Evolutionary conservation across 1,140 invertebrate species (phyloP).

Genomic region (Diabrotica undecimpunctata): DNA sequence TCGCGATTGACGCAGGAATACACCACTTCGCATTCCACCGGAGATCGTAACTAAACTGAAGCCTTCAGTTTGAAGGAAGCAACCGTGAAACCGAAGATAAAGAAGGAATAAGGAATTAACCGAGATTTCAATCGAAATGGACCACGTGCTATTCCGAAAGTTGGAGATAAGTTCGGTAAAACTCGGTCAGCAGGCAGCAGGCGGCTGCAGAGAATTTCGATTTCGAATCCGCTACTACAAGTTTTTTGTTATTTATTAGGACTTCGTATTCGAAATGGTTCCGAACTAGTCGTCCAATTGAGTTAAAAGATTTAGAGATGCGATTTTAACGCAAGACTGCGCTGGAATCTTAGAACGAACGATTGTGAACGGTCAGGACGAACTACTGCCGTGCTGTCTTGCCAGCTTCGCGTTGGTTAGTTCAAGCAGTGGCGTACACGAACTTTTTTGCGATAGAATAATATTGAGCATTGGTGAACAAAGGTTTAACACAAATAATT

Average conservation of each 20-base stretch:
- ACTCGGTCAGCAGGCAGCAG: conserved; percentile 12
- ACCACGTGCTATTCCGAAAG: conserved; percentile 16
- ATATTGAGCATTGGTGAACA: too few species aligned
- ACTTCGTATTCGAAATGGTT: too few species aligned
- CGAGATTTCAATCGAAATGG: conserved; percentile 6
- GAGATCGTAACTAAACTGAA: not conserved
- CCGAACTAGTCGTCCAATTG: too few species aligned
- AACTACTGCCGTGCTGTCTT: not conserved
- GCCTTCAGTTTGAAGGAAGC: too few species aligned
- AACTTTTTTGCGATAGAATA: too few species aligned
- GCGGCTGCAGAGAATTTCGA: not conserved
- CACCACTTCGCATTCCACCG: not conserved
- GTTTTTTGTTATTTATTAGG: too few species aligned
- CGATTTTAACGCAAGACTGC: not conserved
- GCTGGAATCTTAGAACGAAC: not conserved
- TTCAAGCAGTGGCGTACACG: not conserved
- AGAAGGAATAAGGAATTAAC: conserved; percentile 8
- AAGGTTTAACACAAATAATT: too few species aligned
- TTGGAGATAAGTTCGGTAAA: conserved; percentile 14
- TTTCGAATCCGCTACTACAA: not conserved
- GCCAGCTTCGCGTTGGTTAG: not conserved
- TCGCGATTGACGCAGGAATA: conserved; percentile 1
- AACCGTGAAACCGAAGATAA: not conserved
- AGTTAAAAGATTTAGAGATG: too few species aligned
- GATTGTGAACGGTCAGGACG: not conserved